Base-by-base conservation (phyloP, 2,888 invertebrate genomes). In the Ectropis crepuscularia region DNA sequence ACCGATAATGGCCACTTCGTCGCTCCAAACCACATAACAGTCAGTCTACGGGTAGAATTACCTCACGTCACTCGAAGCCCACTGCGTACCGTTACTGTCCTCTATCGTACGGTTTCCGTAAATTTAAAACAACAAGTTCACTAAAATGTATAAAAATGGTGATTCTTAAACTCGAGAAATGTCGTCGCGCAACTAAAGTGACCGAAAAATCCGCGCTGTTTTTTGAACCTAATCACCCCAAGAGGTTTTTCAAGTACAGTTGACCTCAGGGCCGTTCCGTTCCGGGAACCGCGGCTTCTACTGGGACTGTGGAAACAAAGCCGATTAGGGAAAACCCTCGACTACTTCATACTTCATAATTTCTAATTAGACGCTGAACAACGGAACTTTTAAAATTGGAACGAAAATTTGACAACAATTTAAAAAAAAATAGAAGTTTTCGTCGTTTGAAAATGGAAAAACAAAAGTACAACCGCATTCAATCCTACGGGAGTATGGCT, bases 101-200 rank as follows among this genome's bases (percentile, higher is more conserved):
- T 28, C 16, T 51, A 11, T 42, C 16, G 10, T 39, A 54, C 57
- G 75, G 76, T 77, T 77, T 77, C 78, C 68, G 75, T 71, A 73
- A 74, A 74, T 68, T 12, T 39, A 69, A 46, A 39, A n/a, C 37
- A 6, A n/a, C 0, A 28, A 10, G 9, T 49, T 43, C 36, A 51
- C 43, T 61, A 91, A 87, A 87, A 92, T 93, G 93, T 84, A 90
- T 90, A 86, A 93, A 88, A 87, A 93, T 93, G 93, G 85, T 88
- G 74, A 83, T 82, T 71, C 79, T 79, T 77, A 87, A 86, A 78
- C 81, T 88, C 41, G 79, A 83, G 78, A 89, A 86, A 75, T 84
- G 83, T 75, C 86, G 88, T 68, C 79, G 84, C 64, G 87, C 85
- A 66, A 87, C 82, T 59, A 87, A 85, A 80, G 85, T 87, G 74